Conservation (phyloP, 2,888 invertebrate species). For the Lycocerus yunnanus region DNA sequence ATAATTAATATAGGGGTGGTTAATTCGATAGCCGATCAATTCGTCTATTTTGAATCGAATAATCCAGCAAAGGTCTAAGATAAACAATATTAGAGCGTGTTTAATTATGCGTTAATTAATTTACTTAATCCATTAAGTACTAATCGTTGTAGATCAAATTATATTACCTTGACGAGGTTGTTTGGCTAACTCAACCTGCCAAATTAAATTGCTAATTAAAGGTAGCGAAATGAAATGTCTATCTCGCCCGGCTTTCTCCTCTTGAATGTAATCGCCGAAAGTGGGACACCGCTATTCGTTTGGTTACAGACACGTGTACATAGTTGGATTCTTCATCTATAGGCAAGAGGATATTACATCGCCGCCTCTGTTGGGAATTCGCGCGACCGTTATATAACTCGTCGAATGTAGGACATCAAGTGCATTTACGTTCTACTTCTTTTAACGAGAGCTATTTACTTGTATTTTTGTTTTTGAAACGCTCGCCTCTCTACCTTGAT, state of each 20-base stretch:
- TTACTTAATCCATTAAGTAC: not conserved
- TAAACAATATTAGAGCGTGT: not conserved
- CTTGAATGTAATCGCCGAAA: conserved; percentile 20
- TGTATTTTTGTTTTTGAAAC: not conserved
- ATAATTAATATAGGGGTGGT: not conserved
- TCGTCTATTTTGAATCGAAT: too few species aligned
- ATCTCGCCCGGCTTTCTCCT: conserved; percentile 23
- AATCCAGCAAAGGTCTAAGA: not conserved
- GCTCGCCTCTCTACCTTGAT: not conserved
- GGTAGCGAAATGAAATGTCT: conserved; percentile 24
- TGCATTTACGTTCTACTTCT: conserved; percentile 37
- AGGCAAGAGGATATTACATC: conserved; percentile 26
- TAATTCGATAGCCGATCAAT: not conserved
- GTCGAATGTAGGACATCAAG: conserved; percentile 34
- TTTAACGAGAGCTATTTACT: not conserved
- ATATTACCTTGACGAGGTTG: not conserved
- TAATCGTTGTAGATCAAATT: not conserved
- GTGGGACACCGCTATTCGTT: conserved; percentile 23
- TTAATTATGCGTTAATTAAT: not conserved
- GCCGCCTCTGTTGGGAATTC: conserved; percentile 28
- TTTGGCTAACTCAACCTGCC: conserved; percentile 6
- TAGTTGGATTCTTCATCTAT: not conserved
- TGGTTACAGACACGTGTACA: not conserved
- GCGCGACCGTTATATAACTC: conserved; percentile 31
- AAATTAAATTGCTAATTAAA: conserved; percentile 23